Base-by-base conservation (phyloP, 2,797 vertebrate genomes). In the Microctenopoma stevenorrisi region DNA sequence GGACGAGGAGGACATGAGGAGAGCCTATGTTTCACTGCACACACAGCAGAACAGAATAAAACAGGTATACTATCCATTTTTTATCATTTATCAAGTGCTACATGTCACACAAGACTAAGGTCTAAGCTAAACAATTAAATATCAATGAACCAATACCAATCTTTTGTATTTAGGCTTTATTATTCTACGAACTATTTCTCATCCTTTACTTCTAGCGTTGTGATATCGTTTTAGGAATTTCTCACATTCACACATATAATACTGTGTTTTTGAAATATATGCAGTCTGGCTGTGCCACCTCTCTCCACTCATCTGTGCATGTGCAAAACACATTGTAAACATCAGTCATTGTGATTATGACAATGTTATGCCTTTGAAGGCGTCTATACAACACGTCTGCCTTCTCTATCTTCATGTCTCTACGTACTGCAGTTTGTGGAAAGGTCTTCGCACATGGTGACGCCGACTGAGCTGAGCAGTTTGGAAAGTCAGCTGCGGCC, bases 21-120 rank as follows among this genome's bases (percentile, higher is more conserved):
- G 26, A 82, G 74, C 61, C 71, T 70, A 25, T 67, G 72, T 58
- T 75, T 64, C 28, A 37, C 64, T 43, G 51, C 5, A 33, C 30
- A 33, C 30, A 33, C 5, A 7, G 30, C 30, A 33, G 30, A 9
- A 37, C 54, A 77, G 48, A 83, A 76, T 66, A 64, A 56, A 69
- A 68, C 69, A 81, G 63, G 66, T 70, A 76, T 12, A 10, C 2
- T 9, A 84, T 89, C 64, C 64, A 89, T 87, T 84, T 86, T 88
- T 83, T 85, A 87, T 83, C 70, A 33, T 52, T 53, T 64, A 2
- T 37, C 11, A 37, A 10, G 37, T 37, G 37, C 37, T 37, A 37
- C 37, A 37, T 37, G 22, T 22, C 22, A 22, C 22, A 22, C 22
- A 22, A 2, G 22, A 22, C 22, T 22, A 22, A 22, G 22, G 22